phyloP scores from a whole-genome alignment of 2,797 vertebrate species.

The Sebastes ruberrimus region DNA sequence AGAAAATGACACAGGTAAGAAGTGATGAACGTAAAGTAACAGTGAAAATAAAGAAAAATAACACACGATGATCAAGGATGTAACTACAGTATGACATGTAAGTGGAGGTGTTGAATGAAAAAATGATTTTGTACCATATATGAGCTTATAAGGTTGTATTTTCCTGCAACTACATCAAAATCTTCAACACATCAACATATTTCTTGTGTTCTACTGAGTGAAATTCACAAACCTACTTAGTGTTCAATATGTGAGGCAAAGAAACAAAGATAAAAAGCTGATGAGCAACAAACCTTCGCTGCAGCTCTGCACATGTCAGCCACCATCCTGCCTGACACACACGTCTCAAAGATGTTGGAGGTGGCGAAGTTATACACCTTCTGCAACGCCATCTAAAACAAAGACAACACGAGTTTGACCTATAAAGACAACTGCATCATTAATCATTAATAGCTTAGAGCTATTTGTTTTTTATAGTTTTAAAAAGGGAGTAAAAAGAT shows the following conservation, averaged over 20 bases:
- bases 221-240: not conserved
- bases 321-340: constrained; percentile 97
- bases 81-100: not conserved
- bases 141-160: not conserved
- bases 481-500: not conserved
- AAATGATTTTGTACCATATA: not conserved
- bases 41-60: not conserved
- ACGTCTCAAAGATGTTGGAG: constrained; percentile 96
- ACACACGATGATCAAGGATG: not conserved
- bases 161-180: not conserved
- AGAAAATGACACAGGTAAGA: not conserved
- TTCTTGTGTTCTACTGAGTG: no score
- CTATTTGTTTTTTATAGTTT: not conserved
- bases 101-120: not conserved
- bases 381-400: constrained; percentile 89
- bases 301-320: constrained; percentile 97
- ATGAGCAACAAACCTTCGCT: constrained; percentile 85
- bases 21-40: not conserved
- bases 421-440: not conserved
- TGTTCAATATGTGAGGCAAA: not conserved
- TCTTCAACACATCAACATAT: not conserved
- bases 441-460: not conserved
- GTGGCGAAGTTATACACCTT: constrained; percentile 95
- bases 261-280: not conserved
- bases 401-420: not conserved